Percentiles rank a stretch among this genome's conserved stretches.
These are phyloP conservation scores for Synergus umbraculus DNA, from an alignment of 2,888 invertebrate species.

Conservation along the genomic window DNA sequence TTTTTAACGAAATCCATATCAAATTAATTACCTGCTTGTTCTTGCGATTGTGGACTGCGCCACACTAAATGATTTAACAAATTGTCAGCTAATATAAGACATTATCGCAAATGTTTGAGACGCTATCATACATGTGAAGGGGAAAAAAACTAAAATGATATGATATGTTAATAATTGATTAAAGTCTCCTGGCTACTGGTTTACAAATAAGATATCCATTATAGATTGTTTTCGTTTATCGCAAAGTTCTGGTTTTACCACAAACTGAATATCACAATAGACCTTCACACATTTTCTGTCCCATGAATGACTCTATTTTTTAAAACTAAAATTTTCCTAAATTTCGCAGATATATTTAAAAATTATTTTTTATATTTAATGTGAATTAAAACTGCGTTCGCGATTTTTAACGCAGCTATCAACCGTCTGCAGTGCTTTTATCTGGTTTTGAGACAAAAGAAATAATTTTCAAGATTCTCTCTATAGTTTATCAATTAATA, in stretches of 20 bases:
- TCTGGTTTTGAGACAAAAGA: too few relatives aligned
- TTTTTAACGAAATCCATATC: background rate
- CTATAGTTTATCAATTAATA: too few relatives aligned
- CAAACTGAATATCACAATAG: background rate
- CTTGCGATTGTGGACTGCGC: background rate
- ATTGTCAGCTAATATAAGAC: background rate
- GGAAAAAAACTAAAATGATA: constrained; percentile 1
- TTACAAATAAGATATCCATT: background rate
- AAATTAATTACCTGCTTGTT: constrained; percentile 14
- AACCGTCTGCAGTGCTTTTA: too few relatives aligned
- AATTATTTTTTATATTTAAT: too few relatives aligned
- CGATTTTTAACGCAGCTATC: too few relatives aligned
- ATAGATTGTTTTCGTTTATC: background rate
- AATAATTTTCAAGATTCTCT: too few relatives aligned
- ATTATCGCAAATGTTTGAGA: constrained; percentile 14
- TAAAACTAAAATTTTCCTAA: too few relatives aligned
- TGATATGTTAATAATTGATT: constrained; percentile 26
- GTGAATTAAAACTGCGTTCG: too few relatives aligned
- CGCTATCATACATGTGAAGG: constrained; percentile 13
- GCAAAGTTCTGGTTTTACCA: background rate
- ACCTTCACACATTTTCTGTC: too few relatives aligned
- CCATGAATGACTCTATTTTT: too few relatives aligned
- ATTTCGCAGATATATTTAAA: too few relatives aligned
- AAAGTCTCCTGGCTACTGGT: background rate
- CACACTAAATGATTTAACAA: constrained; percentile 5